Conservation (phyloP, 2,113 vertebrate genomes). For the Istiophorus platypterus region DNA sequence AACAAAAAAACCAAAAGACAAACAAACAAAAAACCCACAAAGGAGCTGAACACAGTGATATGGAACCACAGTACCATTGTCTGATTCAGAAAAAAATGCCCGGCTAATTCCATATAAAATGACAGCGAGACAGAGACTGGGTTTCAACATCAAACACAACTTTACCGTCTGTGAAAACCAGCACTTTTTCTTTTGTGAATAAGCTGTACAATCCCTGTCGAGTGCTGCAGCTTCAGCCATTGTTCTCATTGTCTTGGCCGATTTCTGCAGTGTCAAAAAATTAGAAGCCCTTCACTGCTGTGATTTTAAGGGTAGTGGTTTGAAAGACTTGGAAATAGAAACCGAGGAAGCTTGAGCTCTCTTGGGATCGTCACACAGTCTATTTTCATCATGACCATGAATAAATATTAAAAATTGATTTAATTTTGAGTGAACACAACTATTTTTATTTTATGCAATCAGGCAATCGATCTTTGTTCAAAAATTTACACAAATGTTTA, state of each 20-base stretch:
- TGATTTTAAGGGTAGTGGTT: not conserved
- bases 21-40: no score
- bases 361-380: not conserved
- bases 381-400: no score
- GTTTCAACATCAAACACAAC: conserved; percentile 45
- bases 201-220: conserved; percentile 8
- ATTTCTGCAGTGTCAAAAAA: conserved; percentile 24
- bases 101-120: conserved; percentile 40
- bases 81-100: conserved; percentile 36
- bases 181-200: not conserved
- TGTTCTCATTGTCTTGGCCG: not conserved
- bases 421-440: not conserved
- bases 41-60: conserved; percentile 25
- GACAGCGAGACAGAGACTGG: conserved; percentile 37
- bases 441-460: no score
- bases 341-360: not conserved
- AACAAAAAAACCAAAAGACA: no score
- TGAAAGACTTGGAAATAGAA: not conserved
- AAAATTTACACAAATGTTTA: no score
- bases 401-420: no score
- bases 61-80: conserved; percentile 51
- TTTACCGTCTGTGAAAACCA: not conserved
- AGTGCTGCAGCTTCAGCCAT: not conserved
- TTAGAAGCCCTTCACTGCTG: not conserved
- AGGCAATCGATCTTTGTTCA: no score